Percentiles rank a stretch among this genome's conserved stretches.
Conservation (phyloP, 2,113 vertebrate genomes). For the Triplophysa siluroides region DNA sequence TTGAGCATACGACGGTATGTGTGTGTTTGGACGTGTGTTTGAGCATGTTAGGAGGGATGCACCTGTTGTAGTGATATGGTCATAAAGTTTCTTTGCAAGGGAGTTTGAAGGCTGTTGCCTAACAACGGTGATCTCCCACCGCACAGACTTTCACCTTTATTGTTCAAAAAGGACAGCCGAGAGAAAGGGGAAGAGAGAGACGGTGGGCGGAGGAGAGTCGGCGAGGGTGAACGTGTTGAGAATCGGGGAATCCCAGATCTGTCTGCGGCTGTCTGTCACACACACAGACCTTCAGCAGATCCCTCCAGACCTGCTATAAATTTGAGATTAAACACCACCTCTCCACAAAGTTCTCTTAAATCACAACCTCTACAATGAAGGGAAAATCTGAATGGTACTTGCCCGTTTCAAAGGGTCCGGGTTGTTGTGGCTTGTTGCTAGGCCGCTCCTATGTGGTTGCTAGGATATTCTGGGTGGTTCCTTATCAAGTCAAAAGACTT, state of each 20-base stretch:
- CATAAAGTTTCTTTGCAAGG: conserved; percentile 59
- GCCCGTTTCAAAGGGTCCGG: too few relatives aligned
- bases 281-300: not conserved
- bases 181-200: conserved; percentile 16
- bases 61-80: conserved; percentile 60
- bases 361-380: not conserved
- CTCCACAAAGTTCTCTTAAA: not conserved
- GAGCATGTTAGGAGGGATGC: conserved; percentile 15
- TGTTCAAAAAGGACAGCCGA: conserved; percentile 43
- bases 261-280: not conserved
- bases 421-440: too few relatives aligned
- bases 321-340: not conserved
- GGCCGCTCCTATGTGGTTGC: too few relatives aligned
- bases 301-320: not conserved
- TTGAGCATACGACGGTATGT: not conserved
- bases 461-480: too few relatives aligned
- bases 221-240: conserved; percentile 22
- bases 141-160: conserved; percentile 60
- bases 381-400: not conserved
- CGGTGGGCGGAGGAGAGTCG: conserved; percentile 11
- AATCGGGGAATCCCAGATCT: conserved; percentile 45
- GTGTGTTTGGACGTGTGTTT: conserved; percentile 2
- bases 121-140: conserved; percentile 65
- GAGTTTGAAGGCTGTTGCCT: conserved; percentile 69
- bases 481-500: too few relatives aligned